Conservation (phyloP, 2,888 invertebrate genomes). For the Pomacea canaliculata region DNA sequence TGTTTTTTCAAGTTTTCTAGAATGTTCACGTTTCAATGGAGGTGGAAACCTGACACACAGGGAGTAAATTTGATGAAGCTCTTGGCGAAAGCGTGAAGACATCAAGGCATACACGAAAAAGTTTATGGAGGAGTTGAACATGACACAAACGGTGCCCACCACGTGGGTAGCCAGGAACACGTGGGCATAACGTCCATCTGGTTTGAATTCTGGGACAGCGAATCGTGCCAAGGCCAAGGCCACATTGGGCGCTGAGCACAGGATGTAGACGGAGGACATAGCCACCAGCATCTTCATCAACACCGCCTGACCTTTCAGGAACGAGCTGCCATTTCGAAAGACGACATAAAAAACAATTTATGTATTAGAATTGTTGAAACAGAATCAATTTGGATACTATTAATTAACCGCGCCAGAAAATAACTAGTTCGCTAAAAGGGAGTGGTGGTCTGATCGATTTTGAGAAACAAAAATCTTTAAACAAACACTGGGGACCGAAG, state of each 20-base stretch:
- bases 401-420: too few relatives aligned
- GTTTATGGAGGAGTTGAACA: constrained; percentile 6
- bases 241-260: neutral
- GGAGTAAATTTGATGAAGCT: neutral
- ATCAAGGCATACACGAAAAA: neutral
- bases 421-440: too few relatives aligned
- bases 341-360: too few relatives aligned
- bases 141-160: neutral
- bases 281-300: neutral
- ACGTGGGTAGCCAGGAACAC: neutral
- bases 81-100: neutral
- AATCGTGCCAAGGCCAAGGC: neutral
- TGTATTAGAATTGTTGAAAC: too few relatives aligned
- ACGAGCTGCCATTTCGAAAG: too few relatives aligned
- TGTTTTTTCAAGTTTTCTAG: too few relatives aligned
- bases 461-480: too few relatives aligned
- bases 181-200: neutral
- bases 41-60: neutral
- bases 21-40: too few relatives aligned
- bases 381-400: too few relatives aligned
- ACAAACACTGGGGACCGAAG: too few relatives aligned
- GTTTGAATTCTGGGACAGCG: neutral
- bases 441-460: too few relatives aligned
- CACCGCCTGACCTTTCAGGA: neutral
- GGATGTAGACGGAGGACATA: constrained; percentile 1